Base-by-base conservation (phyloP, 2,113 vertebrate species). In the Tachuris rubrigastra region DNA sequence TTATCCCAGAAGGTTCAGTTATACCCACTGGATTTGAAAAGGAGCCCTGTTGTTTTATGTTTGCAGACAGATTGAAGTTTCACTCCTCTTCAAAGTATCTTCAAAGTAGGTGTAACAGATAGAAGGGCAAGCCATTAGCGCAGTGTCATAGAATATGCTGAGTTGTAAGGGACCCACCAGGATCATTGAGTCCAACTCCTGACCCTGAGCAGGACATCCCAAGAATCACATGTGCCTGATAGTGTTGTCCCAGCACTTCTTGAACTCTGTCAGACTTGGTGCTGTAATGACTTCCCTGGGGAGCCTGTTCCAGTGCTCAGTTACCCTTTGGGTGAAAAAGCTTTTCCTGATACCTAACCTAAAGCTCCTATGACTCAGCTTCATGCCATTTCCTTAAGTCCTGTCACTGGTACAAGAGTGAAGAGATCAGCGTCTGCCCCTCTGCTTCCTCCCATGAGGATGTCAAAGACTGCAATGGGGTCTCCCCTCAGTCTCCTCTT, bases 371-470 rank as follows among this genome's bases (percentile, higher is more conserved):
- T 67, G 44, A 24, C 33, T 67, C 19, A 59, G 12, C 37, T 74
- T 74, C 37, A 17, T 44, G 19, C 28, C 12, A 3, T 59, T 52
- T 42, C 4, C 12, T 33, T 50, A 20, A 50, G 27, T 66, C 27
- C 15, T 59, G 52, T 74, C 44, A 15, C 8, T 66, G 12, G 10
- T 67, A 28, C 2, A 10, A 39, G 15, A 46, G 21, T 24, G 52
- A 69, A 28, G 23, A 46, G 23, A 13, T 89, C 33, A 28, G 1
- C n/a, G 23, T 3, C 23, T 74, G 27, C 8, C 12, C 4, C 15
- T 52, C 8, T 4, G 5, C 14, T 52, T 67, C 7, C 15, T 10
- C 15, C n/a, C 5, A 9, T 0, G 8, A 28, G 10, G 27, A 4
- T 28, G 25, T 5, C 53, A 5, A 21, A 41, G 25, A 27, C 6